Evolutionary conservation across 2,113 vertebrate genomes (phyloP).

Genomic region (Chloroceryle aenea): DNA sequence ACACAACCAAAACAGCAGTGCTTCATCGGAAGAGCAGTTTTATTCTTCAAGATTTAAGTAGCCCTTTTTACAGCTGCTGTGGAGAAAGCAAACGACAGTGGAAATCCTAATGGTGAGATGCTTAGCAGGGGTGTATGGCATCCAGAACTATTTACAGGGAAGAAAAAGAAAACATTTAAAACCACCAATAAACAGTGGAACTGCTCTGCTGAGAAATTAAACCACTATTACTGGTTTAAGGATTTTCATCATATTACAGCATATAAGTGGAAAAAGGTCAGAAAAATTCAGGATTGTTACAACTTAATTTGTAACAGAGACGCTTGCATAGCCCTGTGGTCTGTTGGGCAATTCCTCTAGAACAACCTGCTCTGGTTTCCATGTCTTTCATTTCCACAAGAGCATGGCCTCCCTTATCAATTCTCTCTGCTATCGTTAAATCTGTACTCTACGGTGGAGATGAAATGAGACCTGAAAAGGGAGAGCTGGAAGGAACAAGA

Average conservation of each 20-base stretch:
- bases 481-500: not conserved
- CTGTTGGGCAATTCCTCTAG: not conserved
- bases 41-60: not conserved
- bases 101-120: not conserved
- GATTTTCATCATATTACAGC: not conserved
- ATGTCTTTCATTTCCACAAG: not conserved
- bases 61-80: not conserved
- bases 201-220: not conserved
- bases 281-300: not conserved
- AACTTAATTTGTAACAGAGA: not conserved
- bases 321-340: not conserved
- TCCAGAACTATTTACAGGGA: not conserved
- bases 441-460: not conserved
- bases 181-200: not conserved
- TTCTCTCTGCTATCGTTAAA: not conserved
- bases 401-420: not conserved
- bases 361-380: not conserved
- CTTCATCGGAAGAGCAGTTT: not conserved
- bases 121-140: not conserved
- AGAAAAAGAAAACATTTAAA: not conserved
- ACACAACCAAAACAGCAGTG: not conserved
- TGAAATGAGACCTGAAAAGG: not conserved
- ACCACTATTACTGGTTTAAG: not conserved
- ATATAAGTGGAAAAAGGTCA: not conserved
- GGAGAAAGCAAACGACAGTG: not conserved